Evolutionary conservation across 2,797 vertebrate species (phyloP).

Genomic region (Spatula versicolor): DNA sequence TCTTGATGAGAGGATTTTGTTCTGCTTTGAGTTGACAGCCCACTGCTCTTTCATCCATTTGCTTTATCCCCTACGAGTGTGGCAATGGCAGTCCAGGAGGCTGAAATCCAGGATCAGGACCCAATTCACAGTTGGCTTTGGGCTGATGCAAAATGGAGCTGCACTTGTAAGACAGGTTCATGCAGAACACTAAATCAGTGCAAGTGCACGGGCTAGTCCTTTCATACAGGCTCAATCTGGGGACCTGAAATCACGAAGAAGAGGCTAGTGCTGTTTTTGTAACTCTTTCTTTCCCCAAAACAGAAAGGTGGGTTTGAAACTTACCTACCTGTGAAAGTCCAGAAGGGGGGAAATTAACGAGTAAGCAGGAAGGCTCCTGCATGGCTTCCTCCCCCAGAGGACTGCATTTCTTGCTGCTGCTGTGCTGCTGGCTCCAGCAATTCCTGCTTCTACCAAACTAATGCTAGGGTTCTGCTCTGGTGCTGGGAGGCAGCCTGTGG

Average conservation of each 20-base stretch:
- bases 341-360: neutral
- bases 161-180: neutral
- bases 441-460: neutral
- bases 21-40: neutral
- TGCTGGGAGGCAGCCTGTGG: neutral
- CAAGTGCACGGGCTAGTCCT: neutral
- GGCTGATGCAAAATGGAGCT: neutral
- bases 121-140: fast-evolving
- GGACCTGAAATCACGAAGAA: neutral
- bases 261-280: neutral
- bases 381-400: neutral
- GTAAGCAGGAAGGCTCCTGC: neutral
- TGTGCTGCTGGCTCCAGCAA: neutral
- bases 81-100: neutral
- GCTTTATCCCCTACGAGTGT: neutral
- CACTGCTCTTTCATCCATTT: fast-evolving
- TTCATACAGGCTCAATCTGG: neutral
- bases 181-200: neutral
- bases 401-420: neutral
- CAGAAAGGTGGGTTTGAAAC: neutral
- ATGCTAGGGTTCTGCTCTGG: neutral
- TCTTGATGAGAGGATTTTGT: neutral
- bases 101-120: neutral
- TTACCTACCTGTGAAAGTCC: neutral
- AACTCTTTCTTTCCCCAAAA: neutral